Evolutionary conservation across 2,888 invertebrate genomes (phyloP).

Genomic region (Ennomos fuscantarius): DNA sequence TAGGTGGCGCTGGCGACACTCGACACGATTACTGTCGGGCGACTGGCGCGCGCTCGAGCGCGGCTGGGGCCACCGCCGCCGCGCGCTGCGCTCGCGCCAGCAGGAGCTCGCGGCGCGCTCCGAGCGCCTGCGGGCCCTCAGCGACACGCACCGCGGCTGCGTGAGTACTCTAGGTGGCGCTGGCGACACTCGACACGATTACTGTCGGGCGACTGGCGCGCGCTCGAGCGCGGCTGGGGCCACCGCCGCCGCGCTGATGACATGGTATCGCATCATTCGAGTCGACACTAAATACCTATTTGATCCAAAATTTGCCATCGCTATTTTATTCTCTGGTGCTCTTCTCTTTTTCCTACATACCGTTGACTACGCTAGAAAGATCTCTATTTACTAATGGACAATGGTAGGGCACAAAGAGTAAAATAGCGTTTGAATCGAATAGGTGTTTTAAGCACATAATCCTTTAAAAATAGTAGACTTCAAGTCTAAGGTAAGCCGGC

Average conservation of each 20-base stretch:
- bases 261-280: no score
- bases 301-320: no score
- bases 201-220: slow-evolving; percentile 83
- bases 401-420: no score
- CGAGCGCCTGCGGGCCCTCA: slow-evolving; percentile 76
- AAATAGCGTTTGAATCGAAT: no score
- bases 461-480: no score
- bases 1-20: neutral
- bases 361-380: no score
- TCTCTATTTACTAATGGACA: no score
- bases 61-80: slow-evolving; percentile 85
- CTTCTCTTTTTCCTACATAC: no score
- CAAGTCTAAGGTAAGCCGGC: no score
- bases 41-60: slow-evolving; percentile 86
- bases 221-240: slow-evolving; percentile 86
- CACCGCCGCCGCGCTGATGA: slow-evolving; percentile 53
- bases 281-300: no score
- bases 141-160: slow-evolving; percentile 78
- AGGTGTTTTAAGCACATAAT: no score
- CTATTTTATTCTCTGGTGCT: no score
- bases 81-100: slow-evolving; percentile 85
- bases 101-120: slow-evolving; percentile 79
- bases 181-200: neutral
- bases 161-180: slow-evolving; percentile 55
- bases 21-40: slow-evolving; percentile 76